These are phyloP conservation scores for Trichomalopsis sarcophagae DNA, from an alignment of 1,140 invertebrate species.

Conservation along the genomic window DNA sequence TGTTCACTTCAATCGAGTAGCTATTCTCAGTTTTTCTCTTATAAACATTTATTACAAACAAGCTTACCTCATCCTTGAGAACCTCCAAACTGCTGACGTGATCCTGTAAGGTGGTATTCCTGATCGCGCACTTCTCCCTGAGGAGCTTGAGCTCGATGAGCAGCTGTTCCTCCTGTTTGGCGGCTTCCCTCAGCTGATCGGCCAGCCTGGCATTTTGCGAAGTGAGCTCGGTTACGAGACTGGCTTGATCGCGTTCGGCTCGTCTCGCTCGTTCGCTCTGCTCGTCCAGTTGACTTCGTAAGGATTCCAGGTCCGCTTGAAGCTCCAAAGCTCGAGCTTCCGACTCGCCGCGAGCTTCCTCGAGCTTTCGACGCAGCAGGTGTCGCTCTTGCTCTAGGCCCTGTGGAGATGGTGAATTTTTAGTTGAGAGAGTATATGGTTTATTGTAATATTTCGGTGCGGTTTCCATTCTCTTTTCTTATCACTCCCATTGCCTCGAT, in stretches of 20 bases:
- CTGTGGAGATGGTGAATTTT: conserved; percentile 74
- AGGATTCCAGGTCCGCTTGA: conserved; percentile 88
- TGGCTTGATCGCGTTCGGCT: conserved; percentile 82
- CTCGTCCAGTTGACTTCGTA: conserved; percentile 80
- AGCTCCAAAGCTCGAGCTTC: conserved; percentile 91
- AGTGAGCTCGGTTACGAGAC: conserved; percentile 88
- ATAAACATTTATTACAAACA: no score
- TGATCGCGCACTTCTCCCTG: conserved; percentile 88
- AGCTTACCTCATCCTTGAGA: conserved; percentile 86
- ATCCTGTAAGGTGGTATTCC: conserved; percentile 84
- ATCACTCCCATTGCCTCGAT: no score
- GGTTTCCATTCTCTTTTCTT: no score
- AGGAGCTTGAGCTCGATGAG: conserved; percentile 86
- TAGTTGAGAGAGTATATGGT: no score
- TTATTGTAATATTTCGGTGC: no score
- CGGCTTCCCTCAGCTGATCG: conserved; percentile 89
- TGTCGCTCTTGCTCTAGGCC: conserved; percentile 95
- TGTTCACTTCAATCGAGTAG: neutral
- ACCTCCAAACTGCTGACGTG: conserved; percentile 92
- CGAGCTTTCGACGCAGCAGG: conserved; percentile 87
- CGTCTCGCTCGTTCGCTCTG: conserved; percentile 86
- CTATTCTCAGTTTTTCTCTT: no score
- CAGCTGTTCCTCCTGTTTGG: conserved; percentile 87
- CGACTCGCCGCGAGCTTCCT: conserved; percentile 90
- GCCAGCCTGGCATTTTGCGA: conserved; percentile 93